These are phyloP conservation scores for Etheostoma nigrum DNA, from an alignment of 2,797 vertebrate genomes.

Conservation along the genomic window DNA sequence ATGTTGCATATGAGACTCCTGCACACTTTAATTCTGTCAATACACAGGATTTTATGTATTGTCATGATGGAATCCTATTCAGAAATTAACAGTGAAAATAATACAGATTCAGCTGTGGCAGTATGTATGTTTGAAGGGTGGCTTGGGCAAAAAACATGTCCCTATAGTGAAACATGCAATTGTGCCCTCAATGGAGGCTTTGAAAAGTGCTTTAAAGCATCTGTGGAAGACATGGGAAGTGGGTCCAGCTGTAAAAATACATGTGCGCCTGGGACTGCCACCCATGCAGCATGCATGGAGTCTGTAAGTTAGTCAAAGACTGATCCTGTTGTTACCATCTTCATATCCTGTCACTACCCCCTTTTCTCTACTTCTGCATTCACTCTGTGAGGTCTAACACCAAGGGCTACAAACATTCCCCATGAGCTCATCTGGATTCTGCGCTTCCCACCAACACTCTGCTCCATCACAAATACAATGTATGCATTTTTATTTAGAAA, in stretches of 20 bases:
- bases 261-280: conserved; percentile 67
- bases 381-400: conserved; percentile 70
- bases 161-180: conserved; percentile 48
- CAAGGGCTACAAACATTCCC: conserved; percentile 46
- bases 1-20: conserved; percentile 15
- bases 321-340: conserved; percentile 69
- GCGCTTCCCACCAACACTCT: conserved; percentile 42
- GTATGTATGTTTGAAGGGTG: conserved; percentile 4
- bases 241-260: conserved; percentile 86
- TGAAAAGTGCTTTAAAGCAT: conserved; percentile 57
- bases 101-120: conserved; percentile 15
- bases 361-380: conserved; percentile 37
- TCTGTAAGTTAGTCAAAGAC: conserved; percentile 60
- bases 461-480: conserved; percentile 23
- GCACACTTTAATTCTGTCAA: conserved; percentile 21
- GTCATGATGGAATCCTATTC: conserved; percentile 4
- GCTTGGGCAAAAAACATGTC: conserved; percentile 40
- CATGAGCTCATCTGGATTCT: conserved; percentile 50
- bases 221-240: conserved; percentile 61
- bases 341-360: conserved; percentile 66
- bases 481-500: conserved; percentile 32
- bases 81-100: conserved; percentile 24
- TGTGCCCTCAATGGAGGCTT: conserved; percentile 40
- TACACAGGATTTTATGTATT: conserved; percentile 14
- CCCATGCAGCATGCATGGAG: conserved; percentile 77